Evolutionary conservation across 1,140 invertebrate genomes (phyloP), one percentile per base, ranked within the genome.

Genomic region (Sarcophaga peregrina): DNA sequence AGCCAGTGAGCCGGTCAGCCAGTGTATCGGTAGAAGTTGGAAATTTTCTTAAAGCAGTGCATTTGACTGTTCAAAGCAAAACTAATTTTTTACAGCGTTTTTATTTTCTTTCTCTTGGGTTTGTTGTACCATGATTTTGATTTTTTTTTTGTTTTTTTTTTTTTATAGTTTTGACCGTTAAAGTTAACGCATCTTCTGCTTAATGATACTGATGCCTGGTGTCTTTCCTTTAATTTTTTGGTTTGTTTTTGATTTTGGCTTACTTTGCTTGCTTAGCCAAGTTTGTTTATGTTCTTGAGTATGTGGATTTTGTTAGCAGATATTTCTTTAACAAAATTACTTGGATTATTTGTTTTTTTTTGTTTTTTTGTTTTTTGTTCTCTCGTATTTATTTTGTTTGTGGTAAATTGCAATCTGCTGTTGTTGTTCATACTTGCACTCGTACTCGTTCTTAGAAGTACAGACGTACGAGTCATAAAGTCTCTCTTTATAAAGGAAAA

Each of bases 141-240:
- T 37, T 37, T 37, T 37, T 37, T 37, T 37, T 37, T 37, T 37
- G 1, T 78, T 47, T 78, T 78, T 45, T 37, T 37, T 76, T n/a
- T 76, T 48, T 45, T 48, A 17, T 78, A 50, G 75, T 52, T 78
- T 78, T 78, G 47, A 78, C 75, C 75, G 75, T 78, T 78, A 78
- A 78, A 50, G 75, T 50, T 78, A 78, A 78, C 75, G 75, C 75
- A 78, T 78, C n/a, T 78, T 78, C n/a, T 20, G 17, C 46, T 17
- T 17, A 46, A 46, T 47, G 74, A 74, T 74, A 46, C 13, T 48
- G 46, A 47, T 46, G 74, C 5, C n/a, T n/a, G 11, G 10, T 52
- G 25, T 37, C 25, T 37, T 37, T 4, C 4, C 4, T 37, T 37
- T 37, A 20, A 9, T 68, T 68, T 68, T 20, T 68, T 68, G 4